A percentile compares a stretch with the other conserved stretches of the same genome.
Conservation (phyloP, 2,888 invertebrate species). For the Mystacides longicornis region DNA sequence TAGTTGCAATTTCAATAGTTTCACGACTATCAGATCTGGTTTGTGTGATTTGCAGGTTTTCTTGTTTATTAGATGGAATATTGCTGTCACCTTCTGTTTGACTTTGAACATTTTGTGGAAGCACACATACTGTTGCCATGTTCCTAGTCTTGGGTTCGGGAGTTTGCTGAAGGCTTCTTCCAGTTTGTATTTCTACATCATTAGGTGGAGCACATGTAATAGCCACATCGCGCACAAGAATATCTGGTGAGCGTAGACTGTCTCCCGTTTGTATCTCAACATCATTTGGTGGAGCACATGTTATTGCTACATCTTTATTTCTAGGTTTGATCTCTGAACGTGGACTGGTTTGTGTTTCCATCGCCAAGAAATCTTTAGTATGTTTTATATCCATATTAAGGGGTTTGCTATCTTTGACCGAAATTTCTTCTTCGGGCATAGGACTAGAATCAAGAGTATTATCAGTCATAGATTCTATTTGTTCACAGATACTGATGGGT, state of each 20-base stretch:
- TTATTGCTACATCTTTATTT: constrained; percentile 46
- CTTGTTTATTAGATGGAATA: constrained; percentile 45
- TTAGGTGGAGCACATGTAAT: constrained; percentile 47
- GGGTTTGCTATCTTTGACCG: constrained; percentile 28
- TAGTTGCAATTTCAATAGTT: constrained; percentile 64
- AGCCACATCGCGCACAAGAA: constrained; percentile 46
- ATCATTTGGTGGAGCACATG: constrained; percentile 49
- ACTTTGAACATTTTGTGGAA: constrained; percentile 52
- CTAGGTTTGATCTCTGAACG: constrained; percentile 29
- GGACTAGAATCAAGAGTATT: constrained; percentile 62
- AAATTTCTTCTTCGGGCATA: constrained; percentile 57
- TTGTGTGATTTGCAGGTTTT: constrained; percentile 61
- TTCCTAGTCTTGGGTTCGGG: constrained; percentile 38
- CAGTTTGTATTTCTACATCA: constrained; percentile 58
- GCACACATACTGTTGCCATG: constrained; percentile 46
- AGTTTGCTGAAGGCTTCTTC: constrained; percentile 20
- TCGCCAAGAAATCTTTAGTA: constrained; percentile 23
- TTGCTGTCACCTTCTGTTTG: constrained; percentile 52
- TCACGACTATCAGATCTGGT: constrained; percentile 57
- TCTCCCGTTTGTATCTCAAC: constrained; percentile 54
- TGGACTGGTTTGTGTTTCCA: constrained; percentile 24
- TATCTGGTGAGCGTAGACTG: constrained; percentile 26
- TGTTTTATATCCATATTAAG: constrained; percentile 22
- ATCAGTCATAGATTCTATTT: constrained; percentile 48
- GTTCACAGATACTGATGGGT: constrained; percentile 22